Evolutionary conservation across 1,140 invertebrate genomes (phyloP), one percentile per base, ranked within the genome.

Genomic region (Zaprionus taronus): DNA sequence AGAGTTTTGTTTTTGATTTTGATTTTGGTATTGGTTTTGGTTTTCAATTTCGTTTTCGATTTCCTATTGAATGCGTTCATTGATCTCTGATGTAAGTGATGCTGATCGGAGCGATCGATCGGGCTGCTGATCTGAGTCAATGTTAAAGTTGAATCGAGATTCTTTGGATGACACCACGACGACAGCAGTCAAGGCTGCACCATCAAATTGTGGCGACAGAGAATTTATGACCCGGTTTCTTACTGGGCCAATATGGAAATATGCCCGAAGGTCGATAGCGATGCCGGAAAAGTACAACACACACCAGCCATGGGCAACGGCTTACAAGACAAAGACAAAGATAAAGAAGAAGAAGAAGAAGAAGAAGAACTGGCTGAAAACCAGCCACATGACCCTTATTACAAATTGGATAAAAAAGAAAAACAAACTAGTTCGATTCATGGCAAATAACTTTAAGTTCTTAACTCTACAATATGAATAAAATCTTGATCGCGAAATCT

Each of bases 51-150:
- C 77, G 67, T 73, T 83, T 83, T 83, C 69, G 83, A 79, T 87
- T 89, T 87, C 84, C 83, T 81, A 87, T 83, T 83, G 80, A 89
- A 79, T 64, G 73, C 84, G 84, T 87, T 87, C 83, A 80, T 87
- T 89, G 83, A 87, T 83, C 83, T 89, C 64, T 31, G 41, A 26
- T 72, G 51, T 65, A 67, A 68, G 58, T 63, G 47, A 26, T 68
- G 11, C 28, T 38, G 57, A 36, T 56, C 41, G 41, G 12, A 38
- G 0, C 4, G 12, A 38, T 12, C 4, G 12, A 38, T 12, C 12
- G 36, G n/a, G 57, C 36, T 65, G 24, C 47, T 51, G 47, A 20
- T 51, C 47, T 17, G 41, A 47, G 41, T 17, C 41, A 47, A 47
- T 47, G 41, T 47, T 47, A 47, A 53, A 69, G 11, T 53, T 38